phyloP scores from a whole-genome alignment of 2,797 vertebrate species.

The Nannoperca australis region DNA sequence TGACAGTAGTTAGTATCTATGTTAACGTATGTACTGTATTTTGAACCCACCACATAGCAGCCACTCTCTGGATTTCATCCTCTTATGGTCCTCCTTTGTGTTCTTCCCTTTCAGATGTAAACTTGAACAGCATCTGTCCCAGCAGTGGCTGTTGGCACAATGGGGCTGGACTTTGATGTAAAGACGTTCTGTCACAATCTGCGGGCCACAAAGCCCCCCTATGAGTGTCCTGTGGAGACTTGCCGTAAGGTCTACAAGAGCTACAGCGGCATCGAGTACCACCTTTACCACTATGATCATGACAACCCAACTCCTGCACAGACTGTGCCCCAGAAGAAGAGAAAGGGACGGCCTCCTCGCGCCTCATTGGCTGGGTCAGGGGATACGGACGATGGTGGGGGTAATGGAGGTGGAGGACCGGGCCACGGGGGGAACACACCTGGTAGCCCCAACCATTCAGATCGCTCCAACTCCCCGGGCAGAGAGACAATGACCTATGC shows the following conservation, averaged over 20 bases:
- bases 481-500: conserved; percentile 99
- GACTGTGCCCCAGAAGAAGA: conserved; percentile 92
- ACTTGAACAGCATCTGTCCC: conserved; percentile 70
- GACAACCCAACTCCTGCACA: conserved; percentile 94
- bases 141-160: conserved; percentile 83
- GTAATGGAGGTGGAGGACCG: conserved; percentile 83
- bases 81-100: conserved; percentile 25
- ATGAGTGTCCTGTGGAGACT: conserved; percentile 96
- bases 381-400: conserved; percentile 83
- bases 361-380: conserved; percentile 85
- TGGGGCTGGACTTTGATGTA: conserved; percentile 99
- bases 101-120: conserved; percentile 85
- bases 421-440: conserved; percentile 86
- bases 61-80: neutral
- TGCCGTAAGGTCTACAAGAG: conserved; percentile 99
- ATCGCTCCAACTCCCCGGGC: conserved; percentile 93
- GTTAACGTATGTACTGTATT: neutral
- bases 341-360: conserved; percentile 96
- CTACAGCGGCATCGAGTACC: conserved; percentile 99
- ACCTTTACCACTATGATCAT: conserved; percentile 98
- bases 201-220: conserved; percentile 97
- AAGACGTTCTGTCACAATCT: conserved; percentile 99
- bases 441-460: conserved; percentile 92
- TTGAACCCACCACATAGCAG: neutral
- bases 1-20: neutral